Evolutionary conservation across 1,140 invertebrate genomes (phyloP), one percentile per base, ranked within the genome.

Genomic region (Atta cephalotes): DNA sequence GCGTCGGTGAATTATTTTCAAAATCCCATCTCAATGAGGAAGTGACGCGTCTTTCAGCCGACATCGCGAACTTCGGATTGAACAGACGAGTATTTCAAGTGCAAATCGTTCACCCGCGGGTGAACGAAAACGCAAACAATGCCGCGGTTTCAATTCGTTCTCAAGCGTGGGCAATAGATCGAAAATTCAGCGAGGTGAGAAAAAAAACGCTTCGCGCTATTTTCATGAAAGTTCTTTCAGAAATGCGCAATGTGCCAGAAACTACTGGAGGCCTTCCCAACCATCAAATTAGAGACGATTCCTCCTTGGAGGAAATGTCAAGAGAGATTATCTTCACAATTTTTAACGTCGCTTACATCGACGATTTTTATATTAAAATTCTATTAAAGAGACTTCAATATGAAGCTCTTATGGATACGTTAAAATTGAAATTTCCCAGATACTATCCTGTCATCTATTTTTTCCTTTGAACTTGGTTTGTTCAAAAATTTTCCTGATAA

Each of bases 61-160:
- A 45, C 39, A 6, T 31, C 51, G 18, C 25, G 14, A 9, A 25
- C 10, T 18, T 12, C 31, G 51, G 21, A 25, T 39, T 60, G 56
- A 77, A 58, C n/a, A 14, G n/a, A 60, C 74, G 53, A 77, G 56
- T 60, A 39, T n/a, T 35, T 77, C 3, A 14, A 77, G n/a, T 39
- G 56, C 28, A 25, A 77, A 77, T 62, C 56, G 56, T 76, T 76
- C 53, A 31, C 25, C 35, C 76, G 76, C 21, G 7, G 12, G 10
- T 31, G 39, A 53, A 49, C 25, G 39, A 49, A 28, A 25, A 28
- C 25, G 39, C 60, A 49, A 66, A 79, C 60, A 79, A 66, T 71
- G 21, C 65, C 78, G 63, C 51, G 66, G 10, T 70, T 21, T 56
- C 66, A 21, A 81, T 45, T 71, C n/a, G 21, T 70, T 56, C 63